Base-by-base conservation (phyloP, 1,140 invertebrate species). In the Chironomus tepperi region DNA sequence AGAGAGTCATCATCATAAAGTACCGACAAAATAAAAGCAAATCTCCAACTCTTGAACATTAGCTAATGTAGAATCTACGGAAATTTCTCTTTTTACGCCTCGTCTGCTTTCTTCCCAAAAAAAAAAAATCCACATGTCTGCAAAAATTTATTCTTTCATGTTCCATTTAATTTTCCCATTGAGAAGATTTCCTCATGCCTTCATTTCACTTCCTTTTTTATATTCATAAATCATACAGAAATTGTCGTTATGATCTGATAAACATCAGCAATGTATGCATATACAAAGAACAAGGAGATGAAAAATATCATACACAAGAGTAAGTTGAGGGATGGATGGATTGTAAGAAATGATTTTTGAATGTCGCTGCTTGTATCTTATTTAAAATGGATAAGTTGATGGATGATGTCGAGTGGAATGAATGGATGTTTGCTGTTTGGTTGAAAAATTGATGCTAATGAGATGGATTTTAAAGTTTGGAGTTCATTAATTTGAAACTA, bases 181-280 rank as follows among this genome's bases (percentile, higher is more conserved):
- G 65, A 19, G 10, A 70, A 57, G 47, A 57, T 57, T 57, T 57
- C 47, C 47, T 57, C 24, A 34, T 34, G 24, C 24, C 24, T 34
- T 34, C 24, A 34, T 34, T 34, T 34, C 12, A 57, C 47, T 57
- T 57, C 47, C 12, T 12, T n/a, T n/a, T 57, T 57, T n/a, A n/a
- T n/a, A 7, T 70, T 70, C 65, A 70, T 70, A 70, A 70, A 70
- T 70, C 65, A 70, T 7, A 18, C 8, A 19, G 19, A 18, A 70
- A 19, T 70, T 70, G 65, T 21, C 65, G 65, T 70, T 70, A 70
- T 16, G 65, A 70, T 70, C 65, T 70, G 65, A 70, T 70, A 70
- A 70, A 70, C 65, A 70, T 57, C 10, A 34, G 24, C 24, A 34
- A 5, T 34, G 24, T 34, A 34, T 34, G 24, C 24, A 34, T 34